Conservation (phyloP, 2,888 invertebrate genomes). For the Bellardia bayeri region DNA sequence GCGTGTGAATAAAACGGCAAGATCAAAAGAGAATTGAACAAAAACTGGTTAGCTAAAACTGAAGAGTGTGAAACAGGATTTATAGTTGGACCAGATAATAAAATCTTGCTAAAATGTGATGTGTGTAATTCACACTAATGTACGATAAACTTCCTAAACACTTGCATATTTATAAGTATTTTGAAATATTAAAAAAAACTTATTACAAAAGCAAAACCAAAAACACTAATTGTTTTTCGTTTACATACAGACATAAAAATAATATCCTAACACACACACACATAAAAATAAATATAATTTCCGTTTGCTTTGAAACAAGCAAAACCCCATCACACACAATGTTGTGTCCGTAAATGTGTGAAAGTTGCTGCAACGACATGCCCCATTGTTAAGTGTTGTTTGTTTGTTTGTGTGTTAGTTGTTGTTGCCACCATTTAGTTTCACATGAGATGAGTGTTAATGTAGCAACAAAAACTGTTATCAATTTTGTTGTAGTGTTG, state of each 20-base stretch:
- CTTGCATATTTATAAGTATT: too few relatives aligned
- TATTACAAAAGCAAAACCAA: neutral
- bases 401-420: neutral
- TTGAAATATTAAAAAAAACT: too few relatives aligned
- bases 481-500: slow-evolving; percentile 6
- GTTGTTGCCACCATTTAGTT: slow-evolving; percentile 13
- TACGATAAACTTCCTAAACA: too few relatives aligned
- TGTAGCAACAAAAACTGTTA: slow-evolving; percentile 45
- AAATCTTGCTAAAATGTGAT: too few relatives aligned
- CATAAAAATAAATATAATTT: neutral
- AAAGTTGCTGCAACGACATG: slow-evolving; percentile 26
- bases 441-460: slow-evolving; percentile 54
- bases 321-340: slow-evolving; percentile 6
- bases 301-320: neutral
- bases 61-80: too few relatives aligned
- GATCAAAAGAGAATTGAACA: too few relatives aligned
- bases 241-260: neutral
- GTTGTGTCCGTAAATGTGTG: neutral
- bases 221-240: neutral
- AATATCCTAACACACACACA: neutral
- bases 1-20: too few relatives aligned
- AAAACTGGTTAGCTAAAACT: too few relatives aligned
- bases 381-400: slow-evolving; percentile 17
- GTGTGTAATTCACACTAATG: too few relatives aligned
- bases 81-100: too few relatives aligned